Base-by-base conservation (phyloP, 1,140 invertebrate genomes). In the Maconellicoccus hirsutus region DNA sequence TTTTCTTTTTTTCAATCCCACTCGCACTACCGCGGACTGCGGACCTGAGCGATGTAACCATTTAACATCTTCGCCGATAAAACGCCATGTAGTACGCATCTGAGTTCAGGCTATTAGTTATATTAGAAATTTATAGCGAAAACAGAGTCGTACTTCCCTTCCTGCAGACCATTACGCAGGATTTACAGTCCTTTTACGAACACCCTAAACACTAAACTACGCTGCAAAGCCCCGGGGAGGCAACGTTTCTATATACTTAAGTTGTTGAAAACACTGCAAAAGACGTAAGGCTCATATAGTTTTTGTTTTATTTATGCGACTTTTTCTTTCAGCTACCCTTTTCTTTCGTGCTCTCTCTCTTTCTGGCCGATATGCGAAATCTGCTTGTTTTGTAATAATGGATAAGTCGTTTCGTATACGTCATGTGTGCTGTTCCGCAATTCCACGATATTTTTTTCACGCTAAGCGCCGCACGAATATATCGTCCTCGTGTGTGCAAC, bases 261-360 rank as follows among this genome's bases (percentile, higher is more conserved):
- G 61, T 66, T 66, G 61, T 66, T 66, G 61, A 66, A 66, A 66
- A 66, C 61, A 66, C 61, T 66, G 61, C 61, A 66, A 22, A 66
- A 66, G 61, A 66, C 61, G 61, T 66, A 66, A 26, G 61, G 25
- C 22, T 66, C 21, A 26, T 66, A 66, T 26, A 26, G 61, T 66
- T 66, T 66, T 66, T 66, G 25, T 66, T 66, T 66, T 66, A 66
- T 66, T 66, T 66, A 66, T 66, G 61, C 61, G 61, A 66, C 25
- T 66, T 66, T 26, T 23, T 66, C 25, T 25, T 23, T 26, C 21
- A 66, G 61, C 25, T 66, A 59, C 52, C 52, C 52, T 59, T 59
- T 33, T 19, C 42, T 52, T 52, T 52, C n/a, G 6, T n/a, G 2
- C 42, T 52, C n/a, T 52, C 42, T 8, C 16, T 52, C 29, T 33